phyloP scores from a whole-genome alignment of 2,797 vertebrate genomes.

The Pelobates cultripes region DNA sequence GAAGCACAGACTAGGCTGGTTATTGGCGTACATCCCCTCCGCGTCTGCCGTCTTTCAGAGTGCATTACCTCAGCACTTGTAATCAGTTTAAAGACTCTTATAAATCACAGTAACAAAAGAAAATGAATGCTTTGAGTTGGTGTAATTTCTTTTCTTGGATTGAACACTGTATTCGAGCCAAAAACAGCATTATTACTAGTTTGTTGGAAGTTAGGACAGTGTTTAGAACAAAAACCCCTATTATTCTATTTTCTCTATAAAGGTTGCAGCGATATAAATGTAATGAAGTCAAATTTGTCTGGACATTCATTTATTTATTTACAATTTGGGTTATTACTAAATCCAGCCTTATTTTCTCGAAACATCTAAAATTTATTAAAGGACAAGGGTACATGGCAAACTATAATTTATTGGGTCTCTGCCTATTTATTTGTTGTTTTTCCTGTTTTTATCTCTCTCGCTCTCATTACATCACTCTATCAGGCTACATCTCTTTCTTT shows the following conservation, averaged over 20 bases:
- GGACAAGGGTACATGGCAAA: not conserved
- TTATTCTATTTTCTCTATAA: slow-evolving; percentile 4
- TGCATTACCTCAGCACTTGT: not conserved
- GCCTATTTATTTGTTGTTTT: too few relatives aligned
- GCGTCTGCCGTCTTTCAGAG: not conserved
- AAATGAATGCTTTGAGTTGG: not conserved
- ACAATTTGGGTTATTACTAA: too few relatives aligned
- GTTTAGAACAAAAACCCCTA: not conserved
- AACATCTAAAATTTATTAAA: too few relatives aligned
- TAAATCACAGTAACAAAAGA: not conserved
- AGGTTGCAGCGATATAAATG: not conserved
- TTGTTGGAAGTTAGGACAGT: slow-evolving; percentile 9
- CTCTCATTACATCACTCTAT: too few relatives aligned
- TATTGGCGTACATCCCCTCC: not conserved
- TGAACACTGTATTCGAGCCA: slow-evolving; percentile 17
- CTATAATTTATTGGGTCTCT: not conserved
- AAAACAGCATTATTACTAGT: slow-evolving; percentile 34
- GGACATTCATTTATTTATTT: too few relatives aligned
- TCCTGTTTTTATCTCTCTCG: not conserved
- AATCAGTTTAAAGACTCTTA: not conserved
- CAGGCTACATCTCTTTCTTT: too few relatives aligned
- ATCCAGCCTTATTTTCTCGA: too few relatives aligned
- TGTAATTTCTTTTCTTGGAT: not conserved
- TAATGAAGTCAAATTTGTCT: too few relatives aligned
- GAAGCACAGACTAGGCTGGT: not conserved